Conservation (phyloP, 35 echinoderm and acorn worm species). For the Holothuria glaberrima region DNA sequence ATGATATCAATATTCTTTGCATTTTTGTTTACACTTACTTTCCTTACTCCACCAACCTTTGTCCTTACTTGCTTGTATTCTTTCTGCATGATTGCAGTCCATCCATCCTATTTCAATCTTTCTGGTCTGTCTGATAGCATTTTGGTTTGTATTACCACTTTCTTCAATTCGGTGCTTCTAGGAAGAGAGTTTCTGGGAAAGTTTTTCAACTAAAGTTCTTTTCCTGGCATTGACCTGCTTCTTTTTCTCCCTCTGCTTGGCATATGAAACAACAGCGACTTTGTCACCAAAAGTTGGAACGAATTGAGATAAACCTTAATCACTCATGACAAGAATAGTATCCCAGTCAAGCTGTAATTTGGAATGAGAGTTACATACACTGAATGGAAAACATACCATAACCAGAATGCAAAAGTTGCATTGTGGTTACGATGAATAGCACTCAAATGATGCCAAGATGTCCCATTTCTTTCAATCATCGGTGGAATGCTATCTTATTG, state of each 20-base stretch:
- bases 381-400: background rate
- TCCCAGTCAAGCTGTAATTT: constrained; percentile 31
- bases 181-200: constrained; percentile 5
- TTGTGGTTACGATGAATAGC: too few species aligned
- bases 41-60: constrained; percentile 10
- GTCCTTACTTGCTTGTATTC: constrained; percentile 11
- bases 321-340: constrained; percentile 24
- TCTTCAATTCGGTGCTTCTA: background rate
- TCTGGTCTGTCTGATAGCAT: background rate
- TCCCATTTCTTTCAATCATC: too few species aligned
- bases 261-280: background rate
- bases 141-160: background rate
- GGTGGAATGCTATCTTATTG: too few species aligned
- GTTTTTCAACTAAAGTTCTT: constrained; percentile 35
- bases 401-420: too few species aligned
- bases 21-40: constrained; percentile 24
- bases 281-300: constrained; percentile 32
- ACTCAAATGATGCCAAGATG: too few species aligned
- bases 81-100: constrained; percentile 27
- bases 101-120: constrained; percentile 51
- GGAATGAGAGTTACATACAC: constrained; percentile 8
- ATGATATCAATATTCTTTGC: background rate
- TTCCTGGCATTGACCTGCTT: constrained; percentile 20
- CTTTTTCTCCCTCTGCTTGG: constrained; percentile 17
- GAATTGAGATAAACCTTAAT: background rate